Evolutionary conservation across 92 coral and sea anemone species (phyloP).

Genomic region (Phenganax marumi): DNA sequence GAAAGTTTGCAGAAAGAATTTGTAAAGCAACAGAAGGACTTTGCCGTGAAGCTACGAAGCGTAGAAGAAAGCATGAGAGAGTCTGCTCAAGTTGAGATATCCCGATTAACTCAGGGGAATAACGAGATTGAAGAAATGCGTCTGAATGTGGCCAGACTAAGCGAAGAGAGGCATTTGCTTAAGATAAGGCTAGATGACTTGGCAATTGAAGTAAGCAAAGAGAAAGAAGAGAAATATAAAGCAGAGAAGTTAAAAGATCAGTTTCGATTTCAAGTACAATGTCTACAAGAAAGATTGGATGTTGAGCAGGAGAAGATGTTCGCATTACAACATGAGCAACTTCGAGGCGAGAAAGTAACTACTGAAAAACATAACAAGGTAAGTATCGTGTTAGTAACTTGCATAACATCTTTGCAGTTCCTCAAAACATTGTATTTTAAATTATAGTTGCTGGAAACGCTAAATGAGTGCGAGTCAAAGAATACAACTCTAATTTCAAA

Average conservation of each 20-base stretch:
- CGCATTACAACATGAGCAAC: neutral
- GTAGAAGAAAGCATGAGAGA: conserved; percentile 18
- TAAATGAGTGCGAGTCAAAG: conserved; percentile 31
- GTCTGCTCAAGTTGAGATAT: conserved; percentile 12
- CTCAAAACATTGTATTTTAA: neutral
- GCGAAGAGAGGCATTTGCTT: conserved; percentile 20
- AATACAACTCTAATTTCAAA: conserved; percentile 14
- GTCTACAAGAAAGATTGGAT: conserved; percentile 24
- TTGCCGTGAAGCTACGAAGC: neutral
- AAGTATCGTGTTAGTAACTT: neutral
- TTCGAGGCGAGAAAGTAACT: neutral
- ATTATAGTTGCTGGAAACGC: conserved; percentile 21
- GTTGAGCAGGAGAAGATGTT: conserved; percentile 29
- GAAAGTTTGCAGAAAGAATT: conserved; percentile 1
- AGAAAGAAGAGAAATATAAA: conserved; percentile 42
- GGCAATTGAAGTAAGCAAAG: conserved; percentile 37
- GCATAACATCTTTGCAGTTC: neutral
- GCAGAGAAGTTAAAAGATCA: conserved; percentile 38
- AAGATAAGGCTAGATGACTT: conserved; percentile 34
- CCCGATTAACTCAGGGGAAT: conserved; percentile 2
- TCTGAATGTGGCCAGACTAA: neutral
- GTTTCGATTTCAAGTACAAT: conserved; percentile 29
- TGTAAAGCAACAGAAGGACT: conserved; percentile 1
- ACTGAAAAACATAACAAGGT: conserved; percentile 32
- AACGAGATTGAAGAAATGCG: conserved; percentile 28